phyloP scores from a whole-genome alignment of 2,113 vertebrate genomes.

The Callocephalon fimbriatum region DNA sequence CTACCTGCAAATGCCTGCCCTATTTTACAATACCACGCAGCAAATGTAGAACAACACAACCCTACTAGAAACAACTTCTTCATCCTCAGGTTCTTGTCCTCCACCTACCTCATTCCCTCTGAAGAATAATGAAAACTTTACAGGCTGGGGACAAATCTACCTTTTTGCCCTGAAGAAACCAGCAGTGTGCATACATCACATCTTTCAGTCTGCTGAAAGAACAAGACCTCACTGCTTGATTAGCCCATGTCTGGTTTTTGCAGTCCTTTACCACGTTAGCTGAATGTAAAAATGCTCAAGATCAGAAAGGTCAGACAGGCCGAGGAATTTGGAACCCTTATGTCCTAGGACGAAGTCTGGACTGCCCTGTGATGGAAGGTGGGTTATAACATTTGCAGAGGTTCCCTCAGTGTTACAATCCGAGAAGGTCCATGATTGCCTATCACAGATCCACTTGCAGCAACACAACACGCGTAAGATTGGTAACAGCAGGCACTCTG shows the following conservation, averaged over 20 bases:
- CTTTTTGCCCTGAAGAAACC: neutral
- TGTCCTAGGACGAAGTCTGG: neutral
- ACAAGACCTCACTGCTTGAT: neutral
- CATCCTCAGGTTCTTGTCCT: neutral
- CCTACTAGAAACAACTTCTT: neutral
- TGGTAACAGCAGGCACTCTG: neutral
- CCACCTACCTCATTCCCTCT: neutral
- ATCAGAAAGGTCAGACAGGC: neutral
- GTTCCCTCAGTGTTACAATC: neutral
- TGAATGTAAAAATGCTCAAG: neutral
- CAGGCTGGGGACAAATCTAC: neutral
- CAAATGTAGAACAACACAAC: neutral
- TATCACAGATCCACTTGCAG: neutral
- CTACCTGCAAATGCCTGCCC: neutral
- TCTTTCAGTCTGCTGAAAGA: neutral
- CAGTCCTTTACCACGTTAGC: neutral
- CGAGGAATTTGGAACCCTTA: neutral
- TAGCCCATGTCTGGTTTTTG: neutral
- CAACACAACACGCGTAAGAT: rapidly evolving
- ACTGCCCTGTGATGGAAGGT: neutral
- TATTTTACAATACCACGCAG: neutral
- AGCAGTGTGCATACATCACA: neutral
- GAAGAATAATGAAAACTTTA: neutral
- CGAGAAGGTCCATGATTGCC: rapidly evolving
- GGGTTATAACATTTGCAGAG: neutral